Conservation (phyloP, 2,797 vertebrate species). For the Psittacula derbiana region DNA sequence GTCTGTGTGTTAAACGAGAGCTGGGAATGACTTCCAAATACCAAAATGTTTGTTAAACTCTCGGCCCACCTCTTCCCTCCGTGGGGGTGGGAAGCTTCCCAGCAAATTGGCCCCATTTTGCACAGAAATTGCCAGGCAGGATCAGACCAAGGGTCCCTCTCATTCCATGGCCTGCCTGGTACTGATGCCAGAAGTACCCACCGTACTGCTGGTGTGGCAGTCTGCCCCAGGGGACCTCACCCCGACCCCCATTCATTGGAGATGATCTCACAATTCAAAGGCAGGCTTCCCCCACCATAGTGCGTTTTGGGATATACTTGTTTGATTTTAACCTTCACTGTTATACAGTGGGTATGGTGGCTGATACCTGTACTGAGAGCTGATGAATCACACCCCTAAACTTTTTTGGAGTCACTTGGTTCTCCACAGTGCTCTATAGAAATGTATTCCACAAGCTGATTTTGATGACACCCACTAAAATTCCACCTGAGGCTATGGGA, state of each 20-base stretch:
- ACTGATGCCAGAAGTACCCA: neutral
- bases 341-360: neutral
- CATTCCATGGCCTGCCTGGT: neutral
- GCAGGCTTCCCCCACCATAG: neutral
- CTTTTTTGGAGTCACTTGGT: neutral
- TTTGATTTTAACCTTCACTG: neutral
- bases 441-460: neutral
- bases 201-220: rapidly evolving
- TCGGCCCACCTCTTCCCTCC: conserved; percentile 61
- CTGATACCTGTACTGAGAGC: neutral
- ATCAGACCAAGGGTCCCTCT: conserved; percentile 38
- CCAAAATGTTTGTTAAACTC: conserved; percentile 76
- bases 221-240: neutral
- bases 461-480: neutral
- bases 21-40: conserved; percentile 74
- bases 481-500: neutral
- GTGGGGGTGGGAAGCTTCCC: conserved; percentile 42
- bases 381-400: neutral
- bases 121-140: conserved; percentile 42
- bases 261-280: neutral
- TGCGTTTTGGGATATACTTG: neutral
- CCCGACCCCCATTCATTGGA: neutral
- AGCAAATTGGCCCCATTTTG: conserved; percentile 56
- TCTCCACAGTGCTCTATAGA: neutral
- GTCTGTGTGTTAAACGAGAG: conserved; percentile 79